Conservation (phyloP, 2,797 vertebrate species). For the Enteromius radiatus region DNA sequence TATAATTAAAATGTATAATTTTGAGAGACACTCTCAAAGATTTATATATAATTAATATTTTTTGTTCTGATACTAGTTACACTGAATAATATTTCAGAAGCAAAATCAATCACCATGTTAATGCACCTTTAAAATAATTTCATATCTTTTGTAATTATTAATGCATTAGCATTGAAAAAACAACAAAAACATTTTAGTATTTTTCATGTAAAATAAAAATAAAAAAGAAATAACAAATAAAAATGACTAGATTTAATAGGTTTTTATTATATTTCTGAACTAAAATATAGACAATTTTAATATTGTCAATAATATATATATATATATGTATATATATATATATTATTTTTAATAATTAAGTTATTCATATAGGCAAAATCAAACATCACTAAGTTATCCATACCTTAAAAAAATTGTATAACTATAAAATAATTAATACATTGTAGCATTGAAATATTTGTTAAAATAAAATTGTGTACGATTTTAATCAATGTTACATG, state of each 20-base stretch:
- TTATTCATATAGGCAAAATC: neutral
- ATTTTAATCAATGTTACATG: neutral
- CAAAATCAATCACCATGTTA: conserved; percentile 23
- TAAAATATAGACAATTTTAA: neutral
- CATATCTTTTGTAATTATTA: neutral
- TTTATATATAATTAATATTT: neutral
- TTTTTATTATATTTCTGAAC: neutral
- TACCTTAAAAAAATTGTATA: neutral
- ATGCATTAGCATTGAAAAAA: neutral
- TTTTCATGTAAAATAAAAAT: neutral
- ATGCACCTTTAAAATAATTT: neutral
- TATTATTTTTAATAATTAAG: too few species aligned
- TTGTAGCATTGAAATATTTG: neutral
- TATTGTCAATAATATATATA: neutral
- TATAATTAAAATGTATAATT: neutral
- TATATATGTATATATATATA: too few species aligned
- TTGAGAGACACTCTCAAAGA: neutral
- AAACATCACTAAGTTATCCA: neutral
- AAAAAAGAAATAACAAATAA: neutral
- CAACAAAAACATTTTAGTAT: neutral
- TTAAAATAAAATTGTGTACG: neutral
- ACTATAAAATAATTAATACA: neutral
- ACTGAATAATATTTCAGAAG: conserved; percentile 36
- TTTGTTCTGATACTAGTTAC: neutral
- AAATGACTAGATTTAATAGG: neutral